A percentile compares a stretch with the other conserved stretches of the same genome.
Conservation (phyloP, 2,888 invertebrate species). For the Megalurothrips usitatus region DNA sequence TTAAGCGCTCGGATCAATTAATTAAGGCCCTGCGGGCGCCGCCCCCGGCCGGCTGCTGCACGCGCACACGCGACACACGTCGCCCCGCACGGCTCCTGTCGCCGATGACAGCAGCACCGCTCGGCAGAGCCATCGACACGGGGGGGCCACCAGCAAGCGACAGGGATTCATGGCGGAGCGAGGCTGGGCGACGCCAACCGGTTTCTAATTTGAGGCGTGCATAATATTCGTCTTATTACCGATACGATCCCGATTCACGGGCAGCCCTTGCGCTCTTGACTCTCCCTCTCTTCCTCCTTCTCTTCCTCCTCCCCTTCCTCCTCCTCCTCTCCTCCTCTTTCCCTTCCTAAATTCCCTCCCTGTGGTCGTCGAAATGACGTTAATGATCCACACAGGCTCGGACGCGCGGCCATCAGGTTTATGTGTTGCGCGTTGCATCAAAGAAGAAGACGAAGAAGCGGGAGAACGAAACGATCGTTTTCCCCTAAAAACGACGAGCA, state of each 20-base stretch:
- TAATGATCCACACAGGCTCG: neutral
- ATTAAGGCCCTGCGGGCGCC: too few species aligned
- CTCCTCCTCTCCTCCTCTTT: neutral
- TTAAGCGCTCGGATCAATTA: too few species aligned
- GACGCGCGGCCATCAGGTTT: neutral
- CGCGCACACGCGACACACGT: too few species aligned
- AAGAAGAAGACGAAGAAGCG: too few species aligned
- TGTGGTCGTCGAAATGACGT: neutral
- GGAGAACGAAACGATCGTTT: neutral
- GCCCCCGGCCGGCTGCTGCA: too few species aligned
- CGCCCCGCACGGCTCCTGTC: too few species aligned
- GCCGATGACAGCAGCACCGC: too few species aligned
- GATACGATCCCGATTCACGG: neutral
- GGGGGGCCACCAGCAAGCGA: too few species aligned
- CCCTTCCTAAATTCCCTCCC: neutral
- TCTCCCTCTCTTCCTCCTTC: neutral
- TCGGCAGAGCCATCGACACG: too few species aligned
- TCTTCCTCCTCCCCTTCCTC: neutral
- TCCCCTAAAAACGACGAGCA: neutral
- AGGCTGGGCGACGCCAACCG: neutral
- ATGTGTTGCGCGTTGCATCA: neutral
- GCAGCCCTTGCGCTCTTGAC: neutral
- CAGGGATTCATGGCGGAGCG: neutral
- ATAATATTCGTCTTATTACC: conserved; percentile 14
- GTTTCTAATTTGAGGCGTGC: conserved; percentile 22